Percentiles rank a stretch among this genome's conserved stretches.
Conservation (phyloP, 2,888 invertebrate genomes). For the Disparrhopalites patrizii region DNA sequence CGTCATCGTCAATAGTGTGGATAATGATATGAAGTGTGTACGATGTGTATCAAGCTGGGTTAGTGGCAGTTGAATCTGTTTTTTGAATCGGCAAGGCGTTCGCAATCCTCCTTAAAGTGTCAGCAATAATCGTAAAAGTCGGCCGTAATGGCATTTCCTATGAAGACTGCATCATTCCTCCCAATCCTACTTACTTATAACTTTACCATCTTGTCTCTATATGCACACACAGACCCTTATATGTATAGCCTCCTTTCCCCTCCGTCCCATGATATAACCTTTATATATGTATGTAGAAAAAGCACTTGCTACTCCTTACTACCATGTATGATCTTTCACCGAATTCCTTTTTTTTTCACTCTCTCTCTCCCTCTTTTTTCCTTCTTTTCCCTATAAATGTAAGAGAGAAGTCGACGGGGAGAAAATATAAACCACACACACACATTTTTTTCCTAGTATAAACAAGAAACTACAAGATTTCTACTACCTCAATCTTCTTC, state of each 20-base stretch:
- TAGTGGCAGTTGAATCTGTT: constrained; percentile 45
- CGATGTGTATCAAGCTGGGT: constrained; percentile 44
- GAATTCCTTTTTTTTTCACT: too few species aligned
- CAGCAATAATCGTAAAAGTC: constrained; percentile 48
- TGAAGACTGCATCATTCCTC: constrained; percentile 42
- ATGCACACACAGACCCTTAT: too few species aligned
- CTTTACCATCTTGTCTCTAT: constrained; percentile 20
- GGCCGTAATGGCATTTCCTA: constrained; percentile 46
- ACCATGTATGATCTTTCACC: too few species aligned
- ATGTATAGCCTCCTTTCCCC: too few species aligned
- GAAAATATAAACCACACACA: too few species aligned
- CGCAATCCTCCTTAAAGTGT: constrained; percentile 47
- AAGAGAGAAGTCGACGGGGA: too few species aligned
- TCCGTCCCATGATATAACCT: too few species aligned
- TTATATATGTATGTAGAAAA: too few species aligned
- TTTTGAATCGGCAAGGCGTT: constrained; percentile 45
- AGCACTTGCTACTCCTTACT: too few species aligned
- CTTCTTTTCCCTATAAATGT: too few species aligned
- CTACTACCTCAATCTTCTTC: too few species aligned
- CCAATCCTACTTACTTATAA: constrained; percentile 19
- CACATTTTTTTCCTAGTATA: neutral
- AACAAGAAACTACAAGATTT: neutral
- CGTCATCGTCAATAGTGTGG: constrained; percentile 38
- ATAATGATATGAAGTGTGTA: constrained; percentile 45
- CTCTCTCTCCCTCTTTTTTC: too few species aligned